Evolutionary conservation across 1,140 invertebrate genomes (phyloP).

Genomic region (Apis cerana): DNA sequence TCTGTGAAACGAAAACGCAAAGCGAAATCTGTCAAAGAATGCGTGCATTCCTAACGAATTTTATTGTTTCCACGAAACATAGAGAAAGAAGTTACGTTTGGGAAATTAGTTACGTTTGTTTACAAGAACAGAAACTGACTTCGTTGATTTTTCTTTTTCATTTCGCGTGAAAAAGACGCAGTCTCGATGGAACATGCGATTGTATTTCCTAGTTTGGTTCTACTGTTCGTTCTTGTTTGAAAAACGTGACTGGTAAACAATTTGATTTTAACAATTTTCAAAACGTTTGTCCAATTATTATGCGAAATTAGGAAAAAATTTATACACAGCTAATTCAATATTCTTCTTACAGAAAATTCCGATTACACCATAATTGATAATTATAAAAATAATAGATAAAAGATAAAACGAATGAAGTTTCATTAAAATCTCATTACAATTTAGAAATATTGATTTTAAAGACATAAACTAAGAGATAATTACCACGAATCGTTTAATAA

Average conservation of each 20-base stretch:
- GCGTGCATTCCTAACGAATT: not conserved
- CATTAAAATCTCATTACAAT: not conserved
- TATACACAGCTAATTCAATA: not conserved
- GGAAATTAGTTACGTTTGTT: not conserved
- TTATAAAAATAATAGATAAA: not conserved
- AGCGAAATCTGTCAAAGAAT: not conserved
- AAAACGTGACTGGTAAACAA: conserved; percentile 48
- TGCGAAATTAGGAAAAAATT: not conserved
- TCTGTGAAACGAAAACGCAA: not conserved
- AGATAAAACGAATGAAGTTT: not conserved
- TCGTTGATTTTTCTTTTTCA: no score
- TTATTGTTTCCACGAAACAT: not conserved
- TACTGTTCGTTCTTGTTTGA: conserved; percentile 42
- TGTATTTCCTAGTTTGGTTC: not conserved
- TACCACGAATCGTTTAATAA: no score
- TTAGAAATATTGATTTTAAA: no score
- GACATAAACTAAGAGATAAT: no score
- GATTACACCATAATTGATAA: not conserved
- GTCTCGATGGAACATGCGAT: not conserved
- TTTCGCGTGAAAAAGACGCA: not conserved
- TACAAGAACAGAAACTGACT: not conserved
- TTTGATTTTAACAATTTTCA: conserved; percentile 42
- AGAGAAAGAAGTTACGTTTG: not conserved
- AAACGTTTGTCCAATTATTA: not conserved
- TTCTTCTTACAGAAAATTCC: not conserved